Evolutionary conservation across 2,113 vertebrate species (phyloP), one percentile per base, ranked within the genome.

Genomic region (Tretioscincus oriximinensis): DNA sequence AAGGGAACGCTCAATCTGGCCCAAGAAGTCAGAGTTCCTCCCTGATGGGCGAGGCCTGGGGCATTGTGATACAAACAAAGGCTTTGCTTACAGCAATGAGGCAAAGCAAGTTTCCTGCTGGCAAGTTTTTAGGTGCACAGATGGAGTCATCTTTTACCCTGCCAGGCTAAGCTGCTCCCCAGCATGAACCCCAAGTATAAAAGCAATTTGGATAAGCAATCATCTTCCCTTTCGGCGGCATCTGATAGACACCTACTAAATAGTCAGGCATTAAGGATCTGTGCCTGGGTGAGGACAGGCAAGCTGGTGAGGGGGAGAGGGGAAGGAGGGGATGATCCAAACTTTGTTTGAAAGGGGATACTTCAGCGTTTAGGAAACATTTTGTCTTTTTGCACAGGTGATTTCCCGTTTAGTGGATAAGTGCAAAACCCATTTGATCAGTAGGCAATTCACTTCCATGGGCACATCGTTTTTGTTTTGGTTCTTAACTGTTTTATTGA

Each of bases 81-180:
- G 24, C 49, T 60, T 68, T 45, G 72, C 72, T 76, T 28, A 28
- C 20, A 8, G 80, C 72, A 21, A 61, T 49, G 31, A 58, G 51
- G 14, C 73, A 69, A 68, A 58, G 64, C 47, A 21, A 60, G 72
- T 45, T 61, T 81, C 80, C 75, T 7, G 64, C 72, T 81, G 80
- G 80, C 26, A 41, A 26, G 80, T 81, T 81, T 81, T 75, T 75
- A 76, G 64, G 80, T 29, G 80, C 72, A 81, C 80, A 81, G 80
- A 81, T 76, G 72, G 80, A 61, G 51, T 73, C 73, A 60, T 68
- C 73, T 45, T 81, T 68, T 68, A 75, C 65, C n/a, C 21, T 28
- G 31, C 80, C 64, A 61, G 72, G 18, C 69, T 75, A 69, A 68
- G 51, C 72, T 68, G 64, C 61, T 75, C 29, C 80, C 24, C 72